A percentile compares a stretch with the other conserved stretches of the same genome.
Evolutionary conservation across 2,113 vertebrate genomes (phyloP).

Genomic region (Cynoglossus semilaevis): DNA sequence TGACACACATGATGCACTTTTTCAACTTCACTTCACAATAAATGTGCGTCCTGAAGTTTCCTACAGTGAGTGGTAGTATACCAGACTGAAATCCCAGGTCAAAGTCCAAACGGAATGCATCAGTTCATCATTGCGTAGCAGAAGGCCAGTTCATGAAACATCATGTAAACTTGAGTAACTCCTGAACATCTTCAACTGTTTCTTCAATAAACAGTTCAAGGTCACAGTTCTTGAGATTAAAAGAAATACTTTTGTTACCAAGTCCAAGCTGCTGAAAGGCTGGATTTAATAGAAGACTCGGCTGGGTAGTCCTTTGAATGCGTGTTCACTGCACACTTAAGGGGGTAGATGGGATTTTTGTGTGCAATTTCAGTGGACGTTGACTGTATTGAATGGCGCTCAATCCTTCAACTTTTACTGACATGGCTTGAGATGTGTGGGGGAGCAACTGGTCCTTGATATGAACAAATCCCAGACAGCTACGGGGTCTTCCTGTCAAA

Average conservation of each 20-base stretch:
- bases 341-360: background rate
- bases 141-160: constrained; percentile 25
- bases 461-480: constrained; percentile 1
- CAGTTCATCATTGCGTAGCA: constrained; percentile 22
- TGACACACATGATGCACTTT: constrained; percentile 26
- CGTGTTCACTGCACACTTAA: constrained; percentile 13
- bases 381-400: constrained; percentile 5
- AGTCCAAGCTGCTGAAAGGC: constrained; percentile 19
- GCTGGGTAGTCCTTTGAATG: no score
- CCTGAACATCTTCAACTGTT: constrained; percentile 32
- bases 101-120: constrained; percentile 20
- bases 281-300: no score
- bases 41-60: constrained; percentile 30
- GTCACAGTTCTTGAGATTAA: constrained; percentile 13
- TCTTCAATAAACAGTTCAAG: constrained; percentile 12
- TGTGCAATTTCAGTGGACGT: constrained; percentile 4
- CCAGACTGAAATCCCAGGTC: constrained; percentile 13
- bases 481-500: background rate
- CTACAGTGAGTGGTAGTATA: constrained; percentile 9
- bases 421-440: background rate
- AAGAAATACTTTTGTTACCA: constrained; percentile 8
- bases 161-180: constrained; percentile 14
- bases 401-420: constrained; percentile 9
- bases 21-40: constrained; percentile 31
- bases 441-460: constrained; percentile 9